phyloP scores from a whole-genome alignment of 1,140 invertebrate genomes.

The Epicauta chinensis region DNA sequence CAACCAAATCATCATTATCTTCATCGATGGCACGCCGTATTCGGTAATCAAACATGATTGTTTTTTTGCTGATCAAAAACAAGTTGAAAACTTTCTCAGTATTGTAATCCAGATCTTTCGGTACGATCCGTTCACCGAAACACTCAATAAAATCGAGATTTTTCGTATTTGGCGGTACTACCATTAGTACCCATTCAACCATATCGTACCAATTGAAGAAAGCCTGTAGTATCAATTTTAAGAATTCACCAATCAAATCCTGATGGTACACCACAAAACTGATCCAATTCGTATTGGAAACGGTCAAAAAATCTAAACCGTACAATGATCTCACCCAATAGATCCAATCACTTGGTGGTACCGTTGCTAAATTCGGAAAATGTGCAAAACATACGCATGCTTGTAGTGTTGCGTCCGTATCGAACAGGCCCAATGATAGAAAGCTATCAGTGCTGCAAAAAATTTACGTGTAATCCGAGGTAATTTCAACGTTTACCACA shows the following conservation, averaged over 20 bases:
- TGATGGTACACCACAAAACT: conserved; percentile 49
- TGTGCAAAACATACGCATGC: conserved; percentile 47
- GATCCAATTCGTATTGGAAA: conserved; percentile 48
- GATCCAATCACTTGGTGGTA: conserved; percentile 47
- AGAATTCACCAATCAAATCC: conserved; percentile 43
- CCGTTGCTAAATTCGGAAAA: conserved; percentile 47
- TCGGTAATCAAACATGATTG: conserved; percentile 36
- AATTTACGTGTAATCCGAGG: not conserved
- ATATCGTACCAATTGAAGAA: conserved; percentile 48
- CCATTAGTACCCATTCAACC: conserved; percentile 47
- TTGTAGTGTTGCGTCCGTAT: conserved; percentile 42
- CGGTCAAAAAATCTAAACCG: conserved; percentile 30
- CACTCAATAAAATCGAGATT: conserved; percentile 36
- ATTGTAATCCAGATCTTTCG: conserved; percentile 38
- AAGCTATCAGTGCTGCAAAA: conserved; percentile 20
- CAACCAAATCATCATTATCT: conserved; percentile 66
- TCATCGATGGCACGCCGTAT: conserved; percentile 56
- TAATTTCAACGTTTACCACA: no score
- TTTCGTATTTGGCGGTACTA: conserved; percentile 44
- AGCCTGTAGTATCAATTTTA: conserved; percentile 46
- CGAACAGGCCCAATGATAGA: conserved; percentile 27
- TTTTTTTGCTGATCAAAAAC: not conserved
- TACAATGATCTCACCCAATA: conserved; percentile 48
- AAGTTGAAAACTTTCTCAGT: conserved; percentile 36
- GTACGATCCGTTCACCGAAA: conserved; percentile 31